Percentiles rank a stretch among this genome's conserved stretches.
Evolutionary conservation across 1,140 invertebrate species (phyloP).

Genomic region (Glossosoma conforme): DNA sequence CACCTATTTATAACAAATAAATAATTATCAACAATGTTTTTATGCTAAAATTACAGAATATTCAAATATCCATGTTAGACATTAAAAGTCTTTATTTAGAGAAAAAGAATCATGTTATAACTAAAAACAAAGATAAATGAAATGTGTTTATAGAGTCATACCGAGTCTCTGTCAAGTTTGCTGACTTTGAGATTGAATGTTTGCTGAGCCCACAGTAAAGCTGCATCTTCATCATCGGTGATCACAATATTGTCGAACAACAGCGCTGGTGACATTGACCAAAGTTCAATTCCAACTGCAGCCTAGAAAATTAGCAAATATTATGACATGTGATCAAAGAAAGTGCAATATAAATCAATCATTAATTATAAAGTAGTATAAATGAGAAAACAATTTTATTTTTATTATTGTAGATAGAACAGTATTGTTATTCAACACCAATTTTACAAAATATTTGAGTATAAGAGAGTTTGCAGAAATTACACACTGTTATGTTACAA

Average conservation of each 20-base stretch:
- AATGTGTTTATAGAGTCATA: slow-evolving; percentile 49
- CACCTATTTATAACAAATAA: slow-evolving; percentile 45
- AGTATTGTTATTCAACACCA: too few relatives aligned
- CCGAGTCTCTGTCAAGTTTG: slow-evolving; percentile 72
- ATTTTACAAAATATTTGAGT: too few relatives aligned
- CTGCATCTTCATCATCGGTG: slow-evolving; percentile 76
- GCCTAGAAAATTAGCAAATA: slow-evolving; percentile 56
- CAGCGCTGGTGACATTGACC: slow-evolving; percentile 95
- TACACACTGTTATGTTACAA: too few relatives aligned
- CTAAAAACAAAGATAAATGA: slow-evolving; percentile 1
- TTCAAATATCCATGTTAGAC: neutral
- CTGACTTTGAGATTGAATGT: slow-evolving; percentile 83
- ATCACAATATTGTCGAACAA: slow-evolving; percentile 95
- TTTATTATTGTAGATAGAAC: too few relatives aligned
- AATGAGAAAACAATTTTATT: neutral
- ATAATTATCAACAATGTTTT: neutral
- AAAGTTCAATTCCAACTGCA: slow-evolving; percentile 93
- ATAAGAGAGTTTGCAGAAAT: too few relatives aligned
- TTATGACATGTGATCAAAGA: too few relatives aligned
- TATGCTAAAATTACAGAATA: neutral
- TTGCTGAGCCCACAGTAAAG: slow-evolving; percentile 73
- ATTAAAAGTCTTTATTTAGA: neutral
- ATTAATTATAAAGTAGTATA: neutral
- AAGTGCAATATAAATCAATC: too few relatives aligned
- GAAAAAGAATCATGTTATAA: neutral